phyloP scores from a whole-genome alignment of 2,888 invertebrate species.

The Lycaena phlaeas region DNA sequence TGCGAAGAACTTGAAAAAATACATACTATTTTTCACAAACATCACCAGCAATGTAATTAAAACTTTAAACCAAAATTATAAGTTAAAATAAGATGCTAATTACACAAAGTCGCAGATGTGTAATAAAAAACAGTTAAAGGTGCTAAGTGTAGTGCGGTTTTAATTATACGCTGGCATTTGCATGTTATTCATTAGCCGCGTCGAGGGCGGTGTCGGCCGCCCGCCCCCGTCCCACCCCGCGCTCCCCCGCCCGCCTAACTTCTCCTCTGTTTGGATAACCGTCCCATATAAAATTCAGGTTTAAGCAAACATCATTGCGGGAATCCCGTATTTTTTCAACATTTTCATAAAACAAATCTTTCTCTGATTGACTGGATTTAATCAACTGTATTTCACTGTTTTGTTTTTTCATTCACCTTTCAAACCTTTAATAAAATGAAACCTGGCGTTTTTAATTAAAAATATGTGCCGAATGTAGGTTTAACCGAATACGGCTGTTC shows the following conservation, averaged over 20 bases:
- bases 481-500: too few relatives aligned
- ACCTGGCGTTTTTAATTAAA: neutral
- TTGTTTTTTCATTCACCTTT: neutral
- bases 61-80: constrained; percentile 2
- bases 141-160: constrained; percentile 32
- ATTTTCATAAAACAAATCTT: constrained; percentile 8
- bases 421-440: neutral
- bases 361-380: constrained; percentile 8
- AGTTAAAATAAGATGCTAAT: constrained; percentile 5
- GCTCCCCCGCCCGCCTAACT: constrained; percentile 18
- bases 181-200: constrained; percentile 59
- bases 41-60: too few relatives aligned
- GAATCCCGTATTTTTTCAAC: constrained; percentile 3
- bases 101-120: constrained; percentile 9
- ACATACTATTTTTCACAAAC: neutral
- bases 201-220: constrained; percentile 26
- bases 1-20: too few relatives aligned
- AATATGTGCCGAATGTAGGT: too few relatives aligned
- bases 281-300: constrained; percentile 10
- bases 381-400: constrained; percentile 7
- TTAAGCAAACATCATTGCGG: constrained; percentile 10
- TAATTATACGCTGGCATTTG: constrained; percentile 57
- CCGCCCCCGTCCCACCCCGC: constrained; percentile 10
- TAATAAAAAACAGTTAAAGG: constrained; percentile 15
- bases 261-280: constrained; percentile 9